Base-by-base conservation (phyloP, 2,113 vertebrate species). In the Abramis brama region DNA sequence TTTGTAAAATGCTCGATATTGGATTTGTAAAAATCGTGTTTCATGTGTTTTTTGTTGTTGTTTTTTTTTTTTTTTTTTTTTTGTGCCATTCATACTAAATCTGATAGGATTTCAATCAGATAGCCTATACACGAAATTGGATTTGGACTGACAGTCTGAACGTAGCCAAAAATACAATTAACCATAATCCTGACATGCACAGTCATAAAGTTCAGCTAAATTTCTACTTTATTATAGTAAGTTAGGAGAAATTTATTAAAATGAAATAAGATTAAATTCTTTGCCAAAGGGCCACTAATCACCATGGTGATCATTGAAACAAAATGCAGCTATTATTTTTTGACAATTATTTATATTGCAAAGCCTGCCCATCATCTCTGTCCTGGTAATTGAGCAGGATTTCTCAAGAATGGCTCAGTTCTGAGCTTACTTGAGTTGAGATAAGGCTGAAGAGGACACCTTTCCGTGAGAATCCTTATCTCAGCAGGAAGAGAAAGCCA, bases 381-480 rank as follows among this genome's bases (percentile, higher is more conserved):
- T 57, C 11, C 55, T 30, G 57, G 68, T 76, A 45, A 76, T 71
- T 80, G 74, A 74, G 52, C 82, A 70, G 21, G 77, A 55, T 25
- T 78, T 86, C 73, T 82, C 13, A 78, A 74, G 43, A 82, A 70
- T 71, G 47, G 57, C 59, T 78, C 86, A 79, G 81, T 89, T 88
- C 81, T 85, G 82, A 87, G 88, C 84, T 86, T 83, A 55, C 59
- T 79, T 36, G 89, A 90, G 57, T 45, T 52, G 62, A 86, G 85
- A 85, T 90, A 90, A 88, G 66, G 23, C 45, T 83, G 33, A 71
- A 87, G 86, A 91, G 75, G 85, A 83, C 86, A 91, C 85, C 88
- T 90, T 94, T 92, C 89, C 88, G 87, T 87, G 84, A 91, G 89
- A 92, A 91, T 85, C 88, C 86, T 93, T 94, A 92, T 94, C 92